Base-by-base conservation (phyloP, 2,888 invertebrate species). In the Eristalis pertinax region DNA sequence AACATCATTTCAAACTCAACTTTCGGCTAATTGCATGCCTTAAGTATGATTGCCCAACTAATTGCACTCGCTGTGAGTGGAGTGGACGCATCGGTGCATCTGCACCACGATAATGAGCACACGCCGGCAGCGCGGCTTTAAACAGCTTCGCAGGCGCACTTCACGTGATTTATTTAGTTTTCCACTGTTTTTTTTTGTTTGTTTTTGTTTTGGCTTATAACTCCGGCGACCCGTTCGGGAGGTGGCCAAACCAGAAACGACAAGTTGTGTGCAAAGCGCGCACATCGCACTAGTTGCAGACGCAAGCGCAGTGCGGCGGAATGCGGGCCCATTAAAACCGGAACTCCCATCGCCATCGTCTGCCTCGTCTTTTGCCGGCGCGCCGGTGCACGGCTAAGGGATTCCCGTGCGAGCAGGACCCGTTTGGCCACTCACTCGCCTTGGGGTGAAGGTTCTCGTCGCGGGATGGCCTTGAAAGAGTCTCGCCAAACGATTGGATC, bases 31-130 rank as follows among this genome's bases (percentile, higher is more conserved):
- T 80, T 80, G 65, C 41, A 60, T n/a, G 13, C 43, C n/a, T 60
- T 50, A 80, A 80, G 79, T 73, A 32, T 70, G 70, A 43, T 64
- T 78, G 29, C 64, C 60, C 60, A 80, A 62, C 79, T 80, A 80
- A 80, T 80, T 80, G 73, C 67, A 73, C 73, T 65, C n/a, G 50
- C 32, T 29, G 62, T n/a, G 29, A 29, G 32, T 43, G 32, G 62
- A 68, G 62, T 50, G 43, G 65, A 65, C 72, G 65, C 72, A 79
- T 62, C 50, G 22, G 38, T 64, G 65, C 65, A 41, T 78, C 70
- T 64, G 78, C 78, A 64, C 29, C 56, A 64, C 29, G n/a, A 10
- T 7, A 76, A 15, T 41, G 19, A 68, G 43, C 67, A 75, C 60
- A 60, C 60, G 60, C 60, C 24, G 24, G 22, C 58, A 43, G 22